Evolutionary conservation across 1,140 invertebrate species (phyloP).

Genomic region (Lerema accius): DNA sequence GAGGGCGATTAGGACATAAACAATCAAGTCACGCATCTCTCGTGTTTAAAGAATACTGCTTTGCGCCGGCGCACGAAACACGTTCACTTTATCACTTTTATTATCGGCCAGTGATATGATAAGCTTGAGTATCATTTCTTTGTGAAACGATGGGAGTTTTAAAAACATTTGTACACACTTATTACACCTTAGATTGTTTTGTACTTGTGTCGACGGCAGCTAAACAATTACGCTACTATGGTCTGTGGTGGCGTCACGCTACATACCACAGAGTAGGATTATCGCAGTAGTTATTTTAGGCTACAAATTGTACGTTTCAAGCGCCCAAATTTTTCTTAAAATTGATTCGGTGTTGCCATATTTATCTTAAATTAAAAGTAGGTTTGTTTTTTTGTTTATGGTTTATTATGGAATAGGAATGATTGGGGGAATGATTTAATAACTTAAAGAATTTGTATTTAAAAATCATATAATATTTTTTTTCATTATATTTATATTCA

Average conservation of each 20-base stretch:
- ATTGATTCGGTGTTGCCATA: not conserved
- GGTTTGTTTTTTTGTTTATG: no score
- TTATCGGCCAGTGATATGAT: constrained; percentile 19
- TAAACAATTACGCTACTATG: not conserved
- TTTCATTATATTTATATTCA: not conserved
- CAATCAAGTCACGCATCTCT: constrained; percentile 16
- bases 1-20: constrained; percentile 21
- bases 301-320: no score
- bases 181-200: not conserved
- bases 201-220: not conserved
- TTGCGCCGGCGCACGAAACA: constrained; percentile 20
- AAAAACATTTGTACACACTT: not conserved
- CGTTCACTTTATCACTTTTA: constrained; percentile 12
- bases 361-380: not conserved
- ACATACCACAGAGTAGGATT: not conserved
- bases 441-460: no score
- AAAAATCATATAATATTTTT: no score
- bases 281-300: no score
- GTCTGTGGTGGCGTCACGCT: not conserved
- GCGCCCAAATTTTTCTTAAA: not conserved
- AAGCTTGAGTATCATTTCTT: constrained; percentile 1
- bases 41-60: not conserved
- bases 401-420: no score
- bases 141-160: not conserved
- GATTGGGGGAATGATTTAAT: no score